Conservation (phyloP, 2,888 invertebrate genomes). For the Norana najaformis region DNA sequence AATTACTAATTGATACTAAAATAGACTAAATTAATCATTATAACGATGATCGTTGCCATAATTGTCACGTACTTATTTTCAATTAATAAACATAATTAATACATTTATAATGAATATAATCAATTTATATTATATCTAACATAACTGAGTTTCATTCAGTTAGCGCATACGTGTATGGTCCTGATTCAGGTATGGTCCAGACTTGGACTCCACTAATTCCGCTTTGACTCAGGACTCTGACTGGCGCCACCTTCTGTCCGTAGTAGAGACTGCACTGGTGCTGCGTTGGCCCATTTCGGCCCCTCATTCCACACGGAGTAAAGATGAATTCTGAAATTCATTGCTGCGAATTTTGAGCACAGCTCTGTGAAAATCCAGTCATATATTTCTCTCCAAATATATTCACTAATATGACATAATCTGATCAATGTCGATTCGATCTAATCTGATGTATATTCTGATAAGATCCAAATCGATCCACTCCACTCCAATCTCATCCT, state of each 20-base stretch:
- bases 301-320: constrained; percentile 40
- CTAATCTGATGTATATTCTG: no score
- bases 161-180: constrained; percentile 39
- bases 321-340: constrained; percentile 41
- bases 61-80: no score
- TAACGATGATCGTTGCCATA: background rate
- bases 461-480: no score
- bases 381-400: background rate
- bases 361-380: background rate
- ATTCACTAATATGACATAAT: no score
- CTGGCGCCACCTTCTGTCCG: constrained; percentile 25
- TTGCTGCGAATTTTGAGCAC: background rate
- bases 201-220: constrained; percentile 41
- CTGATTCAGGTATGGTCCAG: constrained; percentile 42
- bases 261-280: constrained; percentile 42
- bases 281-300: constrained; percentile 42
- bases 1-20: background rate
- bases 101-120: background rate
- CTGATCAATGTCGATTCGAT: no score
- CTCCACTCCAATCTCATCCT: no score
- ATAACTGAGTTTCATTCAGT: background rate
- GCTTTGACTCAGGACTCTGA: constrained; percentile 30
- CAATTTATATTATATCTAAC: background rate
- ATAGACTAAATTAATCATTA: background rate
- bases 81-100: no score